Base-by-base conservation (phyloP, 2,113 vertebrate species). In the Nyctereutes procyonoides region DNA sequence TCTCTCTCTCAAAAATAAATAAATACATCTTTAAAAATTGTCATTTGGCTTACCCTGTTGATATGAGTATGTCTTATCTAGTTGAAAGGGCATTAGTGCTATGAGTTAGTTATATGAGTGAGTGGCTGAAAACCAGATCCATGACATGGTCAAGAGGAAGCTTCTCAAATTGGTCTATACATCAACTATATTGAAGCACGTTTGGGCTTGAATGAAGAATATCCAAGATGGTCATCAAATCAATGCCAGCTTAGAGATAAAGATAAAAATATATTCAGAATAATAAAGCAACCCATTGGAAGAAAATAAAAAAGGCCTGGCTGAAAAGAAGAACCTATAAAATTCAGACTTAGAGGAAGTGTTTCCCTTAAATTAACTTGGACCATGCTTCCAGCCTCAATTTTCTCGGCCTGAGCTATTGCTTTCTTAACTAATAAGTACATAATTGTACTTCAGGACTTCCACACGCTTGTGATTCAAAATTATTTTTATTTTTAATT, bases 401-500 rank as follows among this genome's bases (percentile, higher is more conserved):
- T 38, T 80, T 55, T 63, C 17, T 56, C 19, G n/a, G 82, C 71
- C 82, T 22, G 55, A 35, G 26, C 26, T 6, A 43, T 51, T 81
- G 26, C 24, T 67, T 82, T 55, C 60, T 76, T 74, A 82, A 76
- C 28, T 82, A 51, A 48, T 65, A 32, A 51, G 74, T 65, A 67
- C 35, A 35, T 85, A 79, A 85, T 58, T 15, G 20, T 65, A 55
- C 51, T 53, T 73, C 8, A 95, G 83, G 16, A 69, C 67, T 51
- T 79, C 28, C 76, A 65, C 28, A 92, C n/a, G 16, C 48, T 56
- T 81, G 43, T 55, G 65, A 73, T 81, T 81, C 74, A 74, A n/a
- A 81, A 73, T 87, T 63, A 30, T n/a, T 92, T 92, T 28, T 30
- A 80, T 35, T 35, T 74, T 93, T 83, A 74, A 35, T 95, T 88